These are phyloP conservation scores for Drosophila kokeensis DNA, from an alignment of 2,888 invertebrate species.

Conservation along the genomic window DNA sequence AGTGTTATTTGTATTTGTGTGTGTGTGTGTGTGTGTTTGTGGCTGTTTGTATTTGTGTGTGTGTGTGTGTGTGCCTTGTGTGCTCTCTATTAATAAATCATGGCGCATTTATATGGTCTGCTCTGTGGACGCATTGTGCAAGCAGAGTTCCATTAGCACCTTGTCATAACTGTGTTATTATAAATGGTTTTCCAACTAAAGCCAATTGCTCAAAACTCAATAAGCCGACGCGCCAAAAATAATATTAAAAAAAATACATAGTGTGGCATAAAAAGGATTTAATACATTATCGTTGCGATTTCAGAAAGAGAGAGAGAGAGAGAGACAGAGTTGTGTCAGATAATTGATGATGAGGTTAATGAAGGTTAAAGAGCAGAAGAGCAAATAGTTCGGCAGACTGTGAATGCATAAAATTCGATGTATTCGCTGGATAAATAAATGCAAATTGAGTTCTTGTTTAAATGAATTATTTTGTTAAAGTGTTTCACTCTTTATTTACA, in stretches of 20 bases:
- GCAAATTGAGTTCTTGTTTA: background rate
- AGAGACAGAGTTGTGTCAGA: background rate
- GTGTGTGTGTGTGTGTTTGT: constrained; percentile 7
- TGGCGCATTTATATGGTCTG: constrained; percentile 60
- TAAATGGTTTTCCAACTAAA: constrained; percentile 40
- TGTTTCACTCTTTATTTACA: background rate
- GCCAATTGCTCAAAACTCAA: constrained; percentile 42
- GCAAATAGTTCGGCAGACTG: background rate
- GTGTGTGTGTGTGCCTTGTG: constrained; percentile 20
- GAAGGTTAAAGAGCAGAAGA: background rate
- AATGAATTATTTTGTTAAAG: background rate
- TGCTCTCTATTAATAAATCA: constrained; percentile 70
- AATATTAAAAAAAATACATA: background rate
- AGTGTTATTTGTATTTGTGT: constrained; percentile 13
- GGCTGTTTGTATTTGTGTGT: background rate
- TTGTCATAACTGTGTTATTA: constrained; percentile 50
- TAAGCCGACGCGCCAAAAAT: constrained; percentile 8
- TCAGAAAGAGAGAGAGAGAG: background rate
- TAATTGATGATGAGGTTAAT: constrained; percentile 13
- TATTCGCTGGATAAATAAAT: constrained; percentile 3
- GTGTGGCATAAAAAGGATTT: background rate
- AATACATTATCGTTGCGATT: background rate
- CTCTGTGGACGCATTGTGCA: constrained; percentile 11
- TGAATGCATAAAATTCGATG: background rate
- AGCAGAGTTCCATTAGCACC: constrained; percentile 51